Conservation (phyloP, 1,140 invertebrate genomes). For the Anastrepha ludens region DNA sequence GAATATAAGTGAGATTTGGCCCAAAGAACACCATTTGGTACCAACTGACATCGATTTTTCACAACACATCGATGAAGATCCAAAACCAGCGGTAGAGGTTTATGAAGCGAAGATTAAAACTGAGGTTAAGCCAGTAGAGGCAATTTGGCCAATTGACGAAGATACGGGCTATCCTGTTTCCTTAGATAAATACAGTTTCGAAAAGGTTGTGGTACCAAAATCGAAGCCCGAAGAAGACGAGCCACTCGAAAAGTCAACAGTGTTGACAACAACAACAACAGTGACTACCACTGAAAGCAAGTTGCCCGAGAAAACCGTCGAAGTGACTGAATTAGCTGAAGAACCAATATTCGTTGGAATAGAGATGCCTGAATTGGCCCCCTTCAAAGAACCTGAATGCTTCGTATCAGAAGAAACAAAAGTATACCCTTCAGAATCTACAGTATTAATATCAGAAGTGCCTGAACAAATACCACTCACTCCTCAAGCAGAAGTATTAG, state of each 20-base stretch:
- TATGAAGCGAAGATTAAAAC: not conserved
- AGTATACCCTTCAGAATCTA: not conserved
- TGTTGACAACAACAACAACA: conserved; percentile 56
- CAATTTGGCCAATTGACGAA: conserved; percentile 69
- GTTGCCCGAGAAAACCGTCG: conserved; percentile 22
- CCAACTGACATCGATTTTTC: conserved; percentile 71
- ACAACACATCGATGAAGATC: conserved; percentile 61
- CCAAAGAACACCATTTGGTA: conserved; percentile 67
- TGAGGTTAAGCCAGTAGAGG: conserved; percentile 56
- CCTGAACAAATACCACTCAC: not conserved
- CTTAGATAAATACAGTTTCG: conserved; percentile 66
- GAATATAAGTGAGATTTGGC: conserved; percentile 72
- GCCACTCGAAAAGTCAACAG: not conserved
- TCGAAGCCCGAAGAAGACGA: not conserved
- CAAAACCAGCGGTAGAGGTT: conserved; percentile 52
- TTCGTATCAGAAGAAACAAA: not conserved
- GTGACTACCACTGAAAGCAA: conserved; percentile 23
- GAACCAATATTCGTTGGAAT: not conserved
- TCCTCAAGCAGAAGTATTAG: conserved; percentile 7
- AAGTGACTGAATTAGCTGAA: conserved; percentile 47
- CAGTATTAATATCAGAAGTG: not conserved
- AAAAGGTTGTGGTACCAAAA: conserved; percentile 53
- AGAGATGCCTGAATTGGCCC: not conserved
- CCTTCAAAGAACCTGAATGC: not conserved
- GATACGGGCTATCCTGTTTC: conserved; percentile 69